Evolutionary conservation across 2,888 invertebrate genomes (phyloP).

Genomic region (Allophyes oxyacanthae): DNA sequence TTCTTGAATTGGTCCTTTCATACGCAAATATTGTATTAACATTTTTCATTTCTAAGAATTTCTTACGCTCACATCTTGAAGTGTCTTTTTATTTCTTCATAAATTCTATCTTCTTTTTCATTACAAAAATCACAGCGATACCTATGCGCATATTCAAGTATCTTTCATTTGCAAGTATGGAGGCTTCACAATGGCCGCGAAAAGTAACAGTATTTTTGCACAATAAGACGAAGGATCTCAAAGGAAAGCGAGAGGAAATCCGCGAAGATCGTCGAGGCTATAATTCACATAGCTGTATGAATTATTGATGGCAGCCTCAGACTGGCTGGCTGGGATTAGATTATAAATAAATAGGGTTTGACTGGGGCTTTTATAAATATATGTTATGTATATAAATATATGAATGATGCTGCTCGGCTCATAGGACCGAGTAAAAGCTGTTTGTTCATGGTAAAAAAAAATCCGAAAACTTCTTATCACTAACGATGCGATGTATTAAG

Average conservation of each 20-base stretch:
- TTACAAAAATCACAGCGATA: slow-evolving; percentile 40
- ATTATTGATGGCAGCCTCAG: slow-evolving; percentile 77
- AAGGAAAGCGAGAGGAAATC: slow-evolving; percentile 72
- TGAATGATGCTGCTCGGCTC: slow-evolving; percentile 12
- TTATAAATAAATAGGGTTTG: slow-evolving; percentile 57
- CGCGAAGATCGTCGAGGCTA: slow-evolving; percentile 71
- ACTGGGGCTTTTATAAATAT: slow-evolving; percentile 36
- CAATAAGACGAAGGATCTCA: slow-evolving; percentile 51
- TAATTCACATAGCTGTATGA: slow-evolving; percentile 77
- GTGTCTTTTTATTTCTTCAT: slow-evolving; percentile 18
- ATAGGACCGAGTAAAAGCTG: no score
- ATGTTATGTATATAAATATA: no score
- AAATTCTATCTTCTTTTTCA: slow-evolving; percentile 36
- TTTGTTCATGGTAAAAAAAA: no score
- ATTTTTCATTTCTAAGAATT: no score
- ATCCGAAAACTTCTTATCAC: no score
- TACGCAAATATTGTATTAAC: no score
- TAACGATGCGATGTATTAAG: no score
- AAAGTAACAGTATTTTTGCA: slow-evolving; percentile 46
- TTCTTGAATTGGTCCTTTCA: no score
- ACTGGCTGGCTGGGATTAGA: slow-evolving; percentile 51
- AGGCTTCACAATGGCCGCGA: slow-evolving; percentile 32
- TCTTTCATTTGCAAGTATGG: slow-evolving; percentile 42
- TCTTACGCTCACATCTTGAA: no score
- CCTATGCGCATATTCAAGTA: slow-evolving; percentile 49